Conservation (phyloP, 2,797 vertebrate genomes). For the Alosa sapidissima region DNA sequence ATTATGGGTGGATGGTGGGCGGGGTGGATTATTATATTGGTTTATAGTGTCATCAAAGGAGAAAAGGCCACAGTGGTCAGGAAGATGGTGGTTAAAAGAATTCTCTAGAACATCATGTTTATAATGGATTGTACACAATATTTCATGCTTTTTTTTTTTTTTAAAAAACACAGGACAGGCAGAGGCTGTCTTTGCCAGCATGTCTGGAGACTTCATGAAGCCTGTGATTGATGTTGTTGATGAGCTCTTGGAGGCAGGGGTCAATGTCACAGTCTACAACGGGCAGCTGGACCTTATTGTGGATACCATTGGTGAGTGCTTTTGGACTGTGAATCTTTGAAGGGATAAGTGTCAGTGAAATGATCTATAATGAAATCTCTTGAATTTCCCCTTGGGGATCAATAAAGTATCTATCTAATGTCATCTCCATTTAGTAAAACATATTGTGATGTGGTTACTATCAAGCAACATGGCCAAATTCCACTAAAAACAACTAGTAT, state of each 20-base stretch:
- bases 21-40: neutral
- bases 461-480: no score
- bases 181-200: constrained; percentile 79
- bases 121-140: neutral
- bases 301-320: constrained; percentile 87
- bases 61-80: neutral
- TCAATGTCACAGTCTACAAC: constrained; percentile 91
- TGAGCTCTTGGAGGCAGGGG: constrained; percentile 76
- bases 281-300: constrained; percentile 98
- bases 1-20: neutral
- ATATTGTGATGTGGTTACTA: no score
- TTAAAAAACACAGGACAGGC: constrained; percentile 76
- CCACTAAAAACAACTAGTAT: no score
- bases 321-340: no score
- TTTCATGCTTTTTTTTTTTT: neutral
- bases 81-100: no score
- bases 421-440: no score
- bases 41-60: neutral
- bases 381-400: no score
- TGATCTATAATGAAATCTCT: no score
- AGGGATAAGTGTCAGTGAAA: no score
- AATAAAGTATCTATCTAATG: no score
- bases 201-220: constrained; percentile 94
- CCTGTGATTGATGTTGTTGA: constrained; percentile 86
- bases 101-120: neutral